phyloP scores from a whole-genome alignment of 2,888 invertebrate genomes.

The Sturmia bella region DNA sequence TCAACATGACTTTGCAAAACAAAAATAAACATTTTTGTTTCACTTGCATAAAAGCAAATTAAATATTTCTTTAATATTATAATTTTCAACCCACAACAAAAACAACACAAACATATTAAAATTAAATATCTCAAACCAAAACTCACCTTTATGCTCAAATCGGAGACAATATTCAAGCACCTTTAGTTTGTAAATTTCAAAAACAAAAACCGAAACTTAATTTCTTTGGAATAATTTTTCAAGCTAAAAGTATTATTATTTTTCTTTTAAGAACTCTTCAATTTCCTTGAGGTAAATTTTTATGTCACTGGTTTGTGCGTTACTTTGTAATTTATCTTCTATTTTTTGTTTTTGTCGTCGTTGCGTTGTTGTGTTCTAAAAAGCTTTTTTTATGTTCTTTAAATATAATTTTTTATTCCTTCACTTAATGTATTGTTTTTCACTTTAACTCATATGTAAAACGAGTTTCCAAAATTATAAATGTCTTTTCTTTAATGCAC shows the following conservation, averaged over 20 bases:
- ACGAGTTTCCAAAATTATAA: background rate
- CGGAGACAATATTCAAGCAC: background rate
- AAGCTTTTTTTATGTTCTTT: background rate
- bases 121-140: background rate
- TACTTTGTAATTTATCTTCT: background rate
- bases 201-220: background rate
- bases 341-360: background rate
- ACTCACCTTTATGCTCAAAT: background rate
- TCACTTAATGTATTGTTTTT: background rate
- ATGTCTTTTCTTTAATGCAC: constrained; percentile 2
- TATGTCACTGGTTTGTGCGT: constrained; percentile 9
- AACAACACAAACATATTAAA: constrained; percentile 52
- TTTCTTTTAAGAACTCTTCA: background rate
- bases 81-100: constrained; percentile 22
- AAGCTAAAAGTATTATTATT: too few relatives aligned
- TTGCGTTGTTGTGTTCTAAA: constrained; percentile 1
- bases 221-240: background rate
- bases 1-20: constrained; percentile 1
- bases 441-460: background rate
- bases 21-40: constrained; percentile 17
- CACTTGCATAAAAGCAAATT: background rate
- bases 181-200: background rate
- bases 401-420: background rate
- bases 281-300: background rate
- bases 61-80: background rate